A percentile compares a stretch with the other conserved stretches of the same genome.
Conservation (phyloP, 2,797 vertebrate species). For the Siniperca obscura region DNA sequence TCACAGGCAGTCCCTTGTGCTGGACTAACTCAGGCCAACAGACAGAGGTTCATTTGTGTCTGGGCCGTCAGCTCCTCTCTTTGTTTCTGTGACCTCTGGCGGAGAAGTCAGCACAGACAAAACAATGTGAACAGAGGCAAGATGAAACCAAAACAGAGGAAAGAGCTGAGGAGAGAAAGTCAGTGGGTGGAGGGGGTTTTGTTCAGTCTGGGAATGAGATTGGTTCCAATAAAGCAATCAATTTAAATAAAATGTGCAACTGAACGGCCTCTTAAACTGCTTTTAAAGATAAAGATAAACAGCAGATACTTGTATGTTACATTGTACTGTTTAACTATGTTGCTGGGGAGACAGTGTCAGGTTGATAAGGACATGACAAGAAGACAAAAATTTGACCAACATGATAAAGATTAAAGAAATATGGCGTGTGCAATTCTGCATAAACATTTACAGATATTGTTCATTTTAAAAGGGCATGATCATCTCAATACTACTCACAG, state of each 20-base stretch:
- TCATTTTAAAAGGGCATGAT: neutral
- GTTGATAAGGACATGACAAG: neutral
- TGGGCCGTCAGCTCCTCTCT: conserved; percentile 53
- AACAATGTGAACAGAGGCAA: conserved; percentile 69
- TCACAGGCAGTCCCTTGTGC: conserved; percentile 66
- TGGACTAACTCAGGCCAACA: conserved; percentile 39
- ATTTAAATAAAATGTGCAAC: neutral
- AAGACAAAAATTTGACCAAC: neutral
- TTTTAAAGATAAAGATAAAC: neutral
- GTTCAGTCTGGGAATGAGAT: conserved; percentile 6
- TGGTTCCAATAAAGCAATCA: conserved; percentile 17
- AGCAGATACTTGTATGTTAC: neutral
- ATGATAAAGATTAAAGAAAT: neutral
- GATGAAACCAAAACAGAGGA: conserved; percentile 59
- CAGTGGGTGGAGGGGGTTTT: neutral
- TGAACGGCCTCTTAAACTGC: neutral
- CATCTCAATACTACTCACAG: conserved; percentile 88
- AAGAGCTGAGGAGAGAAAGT: conserved; percentile 13
- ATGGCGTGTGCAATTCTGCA: neutral
- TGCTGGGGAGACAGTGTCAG: neutral
- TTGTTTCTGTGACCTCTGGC: conserved; percentile 77
- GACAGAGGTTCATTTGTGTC: conserved; percentile 73
- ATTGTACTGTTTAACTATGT: neutral
- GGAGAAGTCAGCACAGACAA: conserved; percentile 65
- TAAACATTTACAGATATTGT: neutral